A percentile compares a stretch with the other conserved stretches of the same genome.
Conservation (phyloP, 2,888 invertebrate genomes). For the Noctua janthina region DNA sequence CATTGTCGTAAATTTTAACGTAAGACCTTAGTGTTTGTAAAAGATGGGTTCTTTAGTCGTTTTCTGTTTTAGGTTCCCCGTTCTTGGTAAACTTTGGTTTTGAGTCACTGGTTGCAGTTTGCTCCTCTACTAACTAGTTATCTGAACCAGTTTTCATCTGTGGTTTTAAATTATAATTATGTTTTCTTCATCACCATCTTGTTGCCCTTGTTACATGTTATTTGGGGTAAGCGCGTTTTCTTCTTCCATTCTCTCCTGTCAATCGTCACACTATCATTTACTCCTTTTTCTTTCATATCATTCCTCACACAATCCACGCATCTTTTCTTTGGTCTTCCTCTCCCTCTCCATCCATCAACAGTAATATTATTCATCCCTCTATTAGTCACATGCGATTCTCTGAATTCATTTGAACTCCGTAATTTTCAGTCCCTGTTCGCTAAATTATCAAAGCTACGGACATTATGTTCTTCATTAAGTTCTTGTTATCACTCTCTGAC, state of each 20-base stretch:
- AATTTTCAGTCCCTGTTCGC: background rate
- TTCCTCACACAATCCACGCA: no score
- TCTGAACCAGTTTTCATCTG: background rate
- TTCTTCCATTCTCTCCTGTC: no score
- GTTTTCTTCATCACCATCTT: no score
- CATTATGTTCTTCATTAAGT: background rate
- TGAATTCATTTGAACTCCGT: background rate
- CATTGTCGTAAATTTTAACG: slow-evolving; percentile 25
- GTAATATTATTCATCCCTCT: background rate
- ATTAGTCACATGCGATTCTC: background rate
- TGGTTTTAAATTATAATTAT: background rate
- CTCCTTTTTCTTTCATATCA: no score
- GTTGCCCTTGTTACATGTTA: background rate
- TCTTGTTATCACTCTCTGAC: background rate
- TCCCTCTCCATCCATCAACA: background rate
- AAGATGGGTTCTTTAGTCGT: background rate
- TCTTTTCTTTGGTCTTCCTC: background rate
- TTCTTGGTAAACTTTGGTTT: background rate
- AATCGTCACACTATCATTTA: no score
- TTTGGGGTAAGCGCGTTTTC: no score
- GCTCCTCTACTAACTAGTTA: background rate
- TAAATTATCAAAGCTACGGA: background rate
- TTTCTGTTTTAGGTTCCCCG: slow-evolving; percentile 10
- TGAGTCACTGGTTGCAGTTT: no score
- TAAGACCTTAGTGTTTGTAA: slow-evolving; percentile 12